A percentile compares a stretch with the other conserved stretches of the same genome.
Evolutionary conservation across 2,888 invertebrate genomes (phyloP).

Genomic region (Panopea generosa): DNA sequence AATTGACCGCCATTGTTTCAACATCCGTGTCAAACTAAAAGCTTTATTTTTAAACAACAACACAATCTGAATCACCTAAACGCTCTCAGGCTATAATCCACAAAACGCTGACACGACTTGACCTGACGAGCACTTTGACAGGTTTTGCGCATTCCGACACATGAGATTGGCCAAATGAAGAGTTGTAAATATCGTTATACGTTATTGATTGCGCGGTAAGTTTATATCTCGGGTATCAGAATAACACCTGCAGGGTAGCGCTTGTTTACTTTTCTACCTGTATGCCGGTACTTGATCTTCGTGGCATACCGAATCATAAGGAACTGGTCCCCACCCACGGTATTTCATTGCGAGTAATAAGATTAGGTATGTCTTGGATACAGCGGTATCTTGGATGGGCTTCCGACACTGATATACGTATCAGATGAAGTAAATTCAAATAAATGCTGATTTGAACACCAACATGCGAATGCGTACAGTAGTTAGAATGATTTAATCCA

Average conservation of each 20-base stretch:
- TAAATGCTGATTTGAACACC: too few species aligned
- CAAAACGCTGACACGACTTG: slow-evolving; percentile 56
- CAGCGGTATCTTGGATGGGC: slow-evolving; percentile 11
- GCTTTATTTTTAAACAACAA: background rate
- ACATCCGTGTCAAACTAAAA: slow-evolving; percentile 5
- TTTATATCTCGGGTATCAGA: slow-evolving; percentile 49
- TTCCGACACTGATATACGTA: too few species aligned
- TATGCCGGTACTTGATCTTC: slow-evolving; percentile 42
- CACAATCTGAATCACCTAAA: slow-evolving; percentile 9
- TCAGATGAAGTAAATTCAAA: too few species aligned
- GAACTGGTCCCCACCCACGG: slow-evolving; percentile 33
- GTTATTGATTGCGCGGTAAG: slow-evolving; percentile 43
- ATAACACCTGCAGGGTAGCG: slow-evolving; percentile 55
- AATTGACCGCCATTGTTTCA: background rate
- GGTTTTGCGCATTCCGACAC: slow-evolving; percentile 40
- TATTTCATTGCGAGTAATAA: slow-evolving; percentile 14
- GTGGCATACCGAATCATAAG: slow-evolving; percentile 17
- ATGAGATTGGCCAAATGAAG: slow-evolving; percentile 49
- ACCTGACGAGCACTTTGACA: slow-evolving; percentile 45
- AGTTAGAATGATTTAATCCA: too few species aligned
- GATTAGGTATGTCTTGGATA: slow-evolving; percentile 16
- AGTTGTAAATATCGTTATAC: slow-evolving; percentile 55
- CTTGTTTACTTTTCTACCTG: slow-evolving; percentile 53
- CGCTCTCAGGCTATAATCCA: slow-evolving; percentile 39
- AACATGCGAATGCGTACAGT: too few species aligned